Base-by-base conservation (phyloP, 35 echinoderm and acorn worm species). In the Eucidaris tribuloides region DNA sequence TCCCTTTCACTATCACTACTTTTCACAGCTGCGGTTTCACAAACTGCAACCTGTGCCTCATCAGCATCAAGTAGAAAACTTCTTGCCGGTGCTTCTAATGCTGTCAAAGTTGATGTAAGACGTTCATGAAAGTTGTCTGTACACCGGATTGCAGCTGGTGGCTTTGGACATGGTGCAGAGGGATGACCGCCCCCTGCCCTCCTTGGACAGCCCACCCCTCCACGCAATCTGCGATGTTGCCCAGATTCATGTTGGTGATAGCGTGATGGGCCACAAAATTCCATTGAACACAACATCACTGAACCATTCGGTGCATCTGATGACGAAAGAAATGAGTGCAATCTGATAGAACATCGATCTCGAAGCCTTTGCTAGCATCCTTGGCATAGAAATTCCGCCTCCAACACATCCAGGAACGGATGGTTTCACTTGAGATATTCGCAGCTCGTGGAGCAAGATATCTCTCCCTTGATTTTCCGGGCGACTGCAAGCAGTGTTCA, bases 401-500 rank as follows among this genome's bases (percentile, higher is more conserved):
- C 85, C 39, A 97, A 60, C 15, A 97, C 89, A 45, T 97, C 86
- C 14, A 83, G 35, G 3, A 0, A 43, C 90, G 63, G 0, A 97
- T 83, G 3, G 86, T 92, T 13, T 84, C 55, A 14, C 80, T 74
- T 36, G 92, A 52, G 20, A 60, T 79, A 13, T 74, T 18, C 0
- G 30, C 45, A 97, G 65, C 82, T 92, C 89, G 2, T 89, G 94
- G 0, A 97, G 76, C 2, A 97, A 52, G 49, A 97, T 92, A 63
- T 41, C 2, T 86, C 94, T 3, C 89, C 94, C 46, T 77, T 84
- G 78, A 97, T 92, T 34, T 97, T 89, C 15, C 59, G 81, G 9
- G 89, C 85, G 0, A 97, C 89, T 1, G 94, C 85, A 38, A 3
- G 94, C 89, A 17, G 94, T 97, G 62, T 92, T 92, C 94, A 89